Evolutionary conservation across 2,797 vertebrate genomes (phyloP).

Genomic region (Enoplosus armatus): DNA sequence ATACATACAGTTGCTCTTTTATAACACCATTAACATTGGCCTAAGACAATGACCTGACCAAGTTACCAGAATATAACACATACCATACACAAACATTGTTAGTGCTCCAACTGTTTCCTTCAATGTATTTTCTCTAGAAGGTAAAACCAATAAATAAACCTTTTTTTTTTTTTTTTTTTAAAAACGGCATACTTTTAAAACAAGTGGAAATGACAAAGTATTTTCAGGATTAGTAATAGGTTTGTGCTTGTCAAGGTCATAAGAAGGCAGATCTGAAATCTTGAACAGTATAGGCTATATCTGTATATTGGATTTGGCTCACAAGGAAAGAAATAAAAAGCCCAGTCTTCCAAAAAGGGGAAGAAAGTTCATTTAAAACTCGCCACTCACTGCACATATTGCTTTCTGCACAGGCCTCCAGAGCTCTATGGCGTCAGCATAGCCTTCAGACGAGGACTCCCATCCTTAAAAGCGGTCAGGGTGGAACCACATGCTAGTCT

Average conservation of each 20-base stretch:
- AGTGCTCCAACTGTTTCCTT: slow-evolving; percentile 84
- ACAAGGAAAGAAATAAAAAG: slow-evolving; percentile 86
- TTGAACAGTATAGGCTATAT: slow-evolving; percentile 86
- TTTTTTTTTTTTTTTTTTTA: slow-evolving; percentile 54
- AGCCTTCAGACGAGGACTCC: slow-evolving; percentile 64
- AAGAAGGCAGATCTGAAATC: slow-evolving; percentile 90
- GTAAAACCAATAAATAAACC: slow-evolving; percentile 87
- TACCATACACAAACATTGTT: slow-evolving; percentile 79
- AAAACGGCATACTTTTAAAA: slow-evolving; percentile 82
- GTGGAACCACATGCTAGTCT: slow-evolving; percentile 76
- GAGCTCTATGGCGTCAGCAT: slow-evolving; percentile 74
- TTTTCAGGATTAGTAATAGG: slow-evolving; percentile 86
- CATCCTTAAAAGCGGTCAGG: slow-evolving; percentile 65
- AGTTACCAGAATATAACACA: slow-evolving; percentile 80
- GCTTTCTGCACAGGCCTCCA: slow-evolving; percentile 85
- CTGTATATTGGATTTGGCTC: slow-evolving; percentile 88
- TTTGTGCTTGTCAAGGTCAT: slow-evolving; percentile 92
- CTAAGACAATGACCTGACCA: slow-evolving; percentile 84
- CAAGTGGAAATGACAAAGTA: slow-evolving; percentile 83
- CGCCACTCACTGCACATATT: slow-evolving; percentile 86
- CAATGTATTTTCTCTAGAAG: slow-evolving; percentile 81
- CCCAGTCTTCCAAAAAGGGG: slow-evolving; percentile 83
- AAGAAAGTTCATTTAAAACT: slow-evolving; percentile 83
- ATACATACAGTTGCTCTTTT: slow-evolving; percentile 83
- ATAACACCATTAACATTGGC: slow-evolving; percentile 80